phyloP scores from a whole-genome alignment of 2,888 invertebrate genomes.

The Eupithecia dodoneata region DNA sequence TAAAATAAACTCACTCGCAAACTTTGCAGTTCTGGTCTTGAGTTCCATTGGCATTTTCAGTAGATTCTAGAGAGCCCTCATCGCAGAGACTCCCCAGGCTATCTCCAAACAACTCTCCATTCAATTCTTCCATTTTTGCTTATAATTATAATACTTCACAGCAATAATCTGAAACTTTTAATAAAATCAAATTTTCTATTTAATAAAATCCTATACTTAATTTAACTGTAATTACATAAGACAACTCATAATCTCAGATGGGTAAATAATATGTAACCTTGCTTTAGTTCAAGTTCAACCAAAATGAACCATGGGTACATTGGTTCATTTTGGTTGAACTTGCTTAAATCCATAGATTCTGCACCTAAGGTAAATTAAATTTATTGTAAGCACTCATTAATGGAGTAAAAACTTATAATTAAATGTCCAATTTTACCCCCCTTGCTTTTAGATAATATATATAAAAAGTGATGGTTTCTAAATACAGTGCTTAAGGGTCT shows the following conservation, averaged over 20 bases:
- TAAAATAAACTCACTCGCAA: slow-evolving; percentile 82
- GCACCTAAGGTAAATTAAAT: neutral
- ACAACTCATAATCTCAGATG: neutral
- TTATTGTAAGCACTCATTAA: neutral
- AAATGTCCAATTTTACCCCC: neutral
- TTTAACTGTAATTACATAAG: neutral
- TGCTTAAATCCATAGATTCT: too few relatives aligned
- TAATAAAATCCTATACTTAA: neutral
- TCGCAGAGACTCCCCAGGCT: slow-evolving; percentile 78
- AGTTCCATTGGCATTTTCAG: slow-evolving; percentile 78
- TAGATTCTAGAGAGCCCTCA: slow-evolving; percentile 80
- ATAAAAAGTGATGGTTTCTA: neutral
- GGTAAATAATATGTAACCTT: neutral
- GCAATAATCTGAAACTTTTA: slow-evolving; percentile 74
- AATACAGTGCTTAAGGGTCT: neutral
- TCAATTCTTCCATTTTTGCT: slow-evolving; percentile 86
- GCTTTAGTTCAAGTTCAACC: neutral
- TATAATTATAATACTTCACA: slow-evolving; percentile 77
- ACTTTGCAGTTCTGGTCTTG: slow-evolving; percentile 86
- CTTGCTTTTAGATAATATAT: neutral
- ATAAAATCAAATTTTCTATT: slow-evolving; percentile 1
- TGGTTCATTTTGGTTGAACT: too few relatives aligned
- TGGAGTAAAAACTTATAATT: neutral
- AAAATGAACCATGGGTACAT: neutral
- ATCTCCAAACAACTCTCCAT: slow-evolving; percentile 81